A percentile compares a stretch with the other conserved stretches of the same genome.
Evolutionary conservation across 2,797 vertebrate species (phyloP).

Genomic region (Melanotaenia pygmaea): DNA sequence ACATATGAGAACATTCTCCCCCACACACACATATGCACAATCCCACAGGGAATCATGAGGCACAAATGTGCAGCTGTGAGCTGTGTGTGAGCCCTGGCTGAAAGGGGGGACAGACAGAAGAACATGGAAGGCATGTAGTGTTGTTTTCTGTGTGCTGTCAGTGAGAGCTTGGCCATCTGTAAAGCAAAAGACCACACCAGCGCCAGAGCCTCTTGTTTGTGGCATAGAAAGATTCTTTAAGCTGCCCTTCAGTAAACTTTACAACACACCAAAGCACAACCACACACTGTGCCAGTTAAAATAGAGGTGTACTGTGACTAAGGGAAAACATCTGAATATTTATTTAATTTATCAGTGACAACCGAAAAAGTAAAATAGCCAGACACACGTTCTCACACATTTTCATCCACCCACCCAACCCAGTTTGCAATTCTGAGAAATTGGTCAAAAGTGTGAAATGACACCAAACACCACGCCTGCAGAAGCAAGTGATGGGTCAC

Average conservation of each 20-base stretch:
- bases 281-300: slow-evolving; percentile 40
- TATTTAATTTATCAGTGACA: not conserved
- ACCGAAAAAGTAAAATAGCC: not conserved
- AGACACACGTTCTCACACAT: slow-evolving; percentile 4
- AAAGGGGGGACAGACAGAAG: slow-evolving; percentile 44
- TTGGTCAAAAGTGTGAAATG: not conserved
- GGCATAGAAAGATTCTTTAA: slow-evolving; percentile 45
- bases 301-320: slow-evolving; percentile 43
- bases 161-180: slow-evolving; percentile 64
- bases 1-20: slow-evolving; percentile 16
- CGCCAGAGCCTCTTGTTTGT: slow-evolving; percentile 50
- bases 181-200: slow-evolving; percentile 51
- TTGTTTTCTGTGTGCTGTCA: slow-evolving; percentile 68
- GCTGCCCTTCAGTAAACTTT: slow-evolving; percentile 45
- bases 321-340: slow-evolving; percentile 6
- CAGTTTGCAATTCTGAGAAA: slow-evolving; percentile 9
- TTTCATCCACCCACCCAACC: slow-evolving; percentile 13
- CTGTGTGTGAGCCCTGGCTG: slow-evolving; percentile 61
- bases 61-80: slow-evolving; percentile 74
- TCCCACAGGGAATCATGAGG: slow-evolving; percentile 52
- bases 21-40: slow-evolving; percentile 18
- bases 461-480: not conserved
- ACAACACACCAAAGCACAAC: slow-evolving; percentile 52
- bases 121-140: slow-evolving; percentile 51
- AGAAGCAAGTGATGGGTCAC: not conserved